These are phyloP conservation scores for Cerceris rybyensis DNA, from an alignment of 2,888 invertebrate species.

Conservation along the genomic window DNA sequence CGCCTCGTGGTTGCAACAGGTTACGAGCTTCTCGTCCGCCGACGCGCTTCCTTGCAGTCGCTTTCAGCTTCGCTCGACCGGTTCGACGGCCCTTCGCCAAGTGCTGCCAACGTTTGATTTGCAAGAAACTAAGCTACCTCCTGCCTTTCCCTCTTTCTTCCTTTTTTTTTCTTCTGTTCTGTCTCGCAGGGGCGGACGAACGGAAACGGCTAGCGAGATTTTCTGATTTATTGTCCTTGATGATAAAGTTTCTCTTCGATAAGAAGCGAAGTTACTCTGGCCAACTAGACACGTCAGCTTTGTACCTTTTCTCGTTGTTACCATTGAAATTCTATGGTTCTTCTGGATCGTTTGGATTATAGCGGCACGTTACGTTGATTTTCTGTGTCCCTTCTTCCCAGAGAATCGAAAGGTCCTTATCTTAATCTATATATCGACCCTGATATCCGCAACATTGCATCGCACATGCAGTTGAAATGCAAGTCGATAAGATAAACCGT, in stretches of 20 bases:
- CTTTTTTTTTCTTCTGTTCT: neutral
- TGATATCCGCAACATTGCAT: neutral
- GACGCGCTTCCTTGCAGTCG: conserved; percentile 11
- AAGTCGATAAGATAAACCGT: conserved; percentile 26
- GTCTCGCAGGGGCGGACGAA: neutral
- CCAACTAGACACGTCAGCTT: too few relatives aligned
- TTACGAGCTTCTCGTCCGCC: conserved; percentile 26
- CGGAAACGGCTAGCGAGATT: neutral
- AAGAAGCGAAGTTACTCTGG: too few relatives aligned
- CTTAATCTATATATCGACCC: neutral
- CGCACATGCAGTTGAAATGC: neutral
- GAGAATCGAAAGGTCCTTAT: neutral
- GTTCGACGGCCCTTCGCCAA: conserved; percentile 32
- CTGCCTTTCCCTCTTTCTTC: neutral
- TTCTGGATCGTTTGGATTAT: too few relatives aligned
- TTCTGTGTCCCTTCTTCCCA: neutral
- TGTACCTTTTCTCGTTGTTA: too few relatives aligned
- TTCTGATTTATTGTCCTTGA: too few relatives aligned
- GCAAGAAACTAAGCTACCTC: conserved; percentile 37
- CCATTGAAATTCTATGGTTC: too few relatives aligned
- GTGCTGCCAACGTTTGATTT: conserved; percentile 46
- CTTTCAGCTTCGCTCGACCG: conserved; percentile 40
- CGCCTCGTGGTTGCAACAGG: neutral
- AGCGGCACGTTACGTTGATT: too few relatives aligned
- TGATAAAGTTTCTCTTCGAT: too few relatives aligned